phyloP scores from a whole-genome alignment of 2,888 invertebrate species.

The Standfussiana lucernea region DNA sequence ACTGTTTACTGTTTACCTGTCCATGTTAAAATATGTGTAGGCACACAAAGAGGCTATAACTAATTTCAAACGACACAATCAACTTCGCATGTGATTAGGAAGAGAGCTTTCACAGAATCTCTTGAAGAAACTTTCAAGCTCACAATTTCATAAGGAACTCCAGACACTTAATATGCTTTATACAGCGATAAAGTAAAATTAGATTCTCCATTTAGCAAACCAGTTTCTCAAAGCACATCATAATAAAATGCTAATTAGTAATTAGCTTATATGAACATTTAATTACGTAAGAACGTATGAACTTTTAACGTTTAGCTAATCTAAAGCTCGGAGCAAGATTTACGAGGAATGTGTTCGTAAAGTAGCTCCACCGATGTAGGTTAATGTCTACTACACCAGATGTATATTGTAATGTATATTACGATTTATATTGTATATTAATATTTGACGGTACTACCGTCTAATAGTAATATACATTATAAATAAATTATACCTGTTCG shows the following conservation, averaged over 20 bases:
- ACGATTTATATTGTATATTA: too few relatives aligned
- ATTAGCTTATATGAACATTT: constrained; percentile 50
- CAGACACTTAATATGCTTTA: neutral
- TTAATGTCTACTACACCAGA: constrained; percentile 73
- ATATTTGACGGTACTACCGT: too few relatives aligned
- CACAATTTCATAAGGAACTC: constrained; percentile 17
- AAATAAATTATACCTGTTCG: constrained; percentile 35
- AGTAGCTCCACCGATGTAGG: constrained; percentile 72
- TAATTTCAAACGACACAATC: constrained; percentile 40
- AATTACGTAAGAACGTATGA: constrained; percentile 53
- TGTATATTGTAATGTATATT: too few relatives aligned
- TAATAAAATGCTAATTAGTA: constrained; percentile 44
- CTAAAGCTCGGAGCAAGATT: constrained; percentile 61
- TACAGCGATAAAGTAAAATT: constrained; percentile 23
- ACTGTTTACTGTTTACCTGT: constrained; percentile 51
- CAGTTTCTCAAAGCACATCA: constrained; percentile 35
- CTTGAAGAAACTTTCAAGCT: constrained; percentile 36
- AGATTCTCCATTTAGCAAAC: constrained; percentile 31
- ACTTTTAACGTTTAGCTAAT: constrained; percentile 56
- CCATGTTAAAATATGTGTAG: constrained; percentile 24
- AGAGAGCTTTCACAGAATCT: constrained; percentile 7
- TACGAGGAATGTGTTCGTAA: constrained; percentile 64
- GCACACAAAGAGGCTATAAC: constrained; percentile 22
- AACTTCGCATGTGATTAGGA: constrained; percentile 21
- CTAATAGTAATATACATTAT: constrained; percentile 45